Evolutionary conservation across 2,888 invertebrate species (phyloP).

Genomic region (Calameuta filiformis): DNA sequence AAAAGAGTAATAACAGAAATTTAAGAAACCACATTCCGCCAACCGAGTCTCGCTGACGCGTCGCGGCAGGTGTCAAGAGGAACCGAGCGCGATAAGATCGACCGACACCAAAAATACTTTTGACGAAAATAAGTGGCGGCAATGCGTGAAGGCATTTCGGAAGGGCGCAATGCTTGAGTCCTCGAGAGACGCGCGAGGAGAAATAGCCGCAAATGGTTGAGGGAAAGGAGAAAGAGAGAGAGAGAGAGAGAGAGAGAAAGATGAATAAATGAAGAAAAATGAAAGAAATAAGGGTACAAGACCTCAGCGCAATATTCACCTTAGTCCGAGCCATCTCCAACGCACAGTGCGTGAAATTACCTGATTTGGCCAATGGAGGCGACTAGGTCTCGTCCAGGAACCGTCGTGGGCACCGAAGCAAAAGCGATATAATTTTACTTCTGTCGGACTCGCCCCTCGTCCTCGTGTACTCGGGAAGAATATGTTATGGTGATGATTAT

Average conservation of each 20-base stretch:
- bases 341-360: neutral
- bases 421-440: neutral
- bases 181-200: neutral
- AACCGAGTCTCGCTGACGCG: neutral
- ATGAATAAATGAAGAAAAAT: neutral
- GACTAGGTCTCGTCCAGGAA: neutral
- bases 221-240: neutral
- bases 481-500: neutral
- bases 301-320: neutral
- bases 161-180: neutral
- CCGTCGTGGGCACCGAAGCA: neutral
- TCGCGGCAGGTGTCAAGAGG: neutral
- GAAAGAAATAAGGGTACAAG: conserved; percentile 5
- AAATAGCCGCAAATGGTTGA: neutral
- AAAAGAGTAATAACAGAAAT: neutral
- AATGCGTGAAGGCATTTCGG: neutral
- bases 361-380: neutral
- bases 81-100: conserved; percentile 5
- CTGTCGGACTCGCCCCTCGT: neutral
- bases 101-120: neutral
- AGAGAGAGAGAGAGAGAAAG: neutral
- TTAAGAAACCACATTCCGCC: neutral
- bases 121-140: conserved; percentile 2
- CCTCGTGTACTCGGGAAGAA: neutral
- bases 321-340: neutral